Percentiles rank a stretch among this genome's conserved stretches.
Conservation (phyloP, 1,140 invertebrate genomes). For the Habropoda laboriosa region DNA sequence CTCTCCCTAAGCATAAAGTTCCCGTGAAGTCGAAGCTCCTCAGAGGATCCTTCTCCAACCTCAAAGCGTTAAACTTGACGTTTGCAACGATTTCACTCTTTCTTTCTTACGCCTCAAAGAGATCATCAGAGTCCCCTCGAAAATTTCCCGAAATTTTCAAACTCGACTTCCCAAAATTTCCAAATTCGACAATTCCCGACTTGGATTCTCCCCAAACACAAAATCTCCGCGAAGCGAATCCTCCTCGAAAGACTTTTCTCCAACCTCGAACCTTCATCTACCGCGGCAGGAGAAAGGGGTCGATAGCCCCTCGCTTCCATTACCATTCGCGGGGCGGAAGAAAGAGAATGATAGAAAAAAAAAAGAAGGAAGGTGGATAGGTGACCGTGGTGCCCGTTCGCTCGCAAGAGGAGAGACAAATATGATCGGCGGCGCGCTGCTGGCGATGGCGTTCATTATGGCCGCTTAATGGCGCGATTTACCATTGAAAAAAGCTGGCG, state of each 20-base stretch:
- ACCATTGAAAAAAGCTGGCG: conserved; percentile 74
- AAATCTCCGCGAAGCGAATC: not conserved
- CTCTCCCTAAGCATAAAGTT: too few relatives aligned
- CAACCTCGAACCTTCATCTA: not conserved
- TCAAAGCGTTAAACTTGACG: too few relatives aligned
- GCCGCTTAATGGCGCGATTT: conserved; percentile 78
- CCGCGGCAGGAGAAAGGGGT: not conserved
- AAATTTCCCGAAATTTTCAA: too few relatives aligned
- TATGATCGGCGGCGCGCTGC: conserved; percentile 51
- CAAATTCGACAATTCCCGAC: not conserved
- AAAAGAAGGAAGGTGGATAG: conserved; percentile 11
- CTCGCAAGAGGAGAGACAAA: conserved; percentile 39
- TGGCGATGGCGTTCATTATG: conserved; percentile 73
- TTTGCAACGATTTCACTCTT: too few relatives aligned
- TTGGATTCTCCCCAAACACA: not conserved
- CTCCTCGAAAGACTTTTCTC: too few relatives aligned
- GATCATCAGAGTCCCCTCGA: too few relatives aligned
- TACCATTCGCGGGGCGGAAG: not conserved
- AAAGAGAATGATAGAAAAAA: too few relatives aligned
- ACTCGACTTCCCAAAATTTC: too few relatives aligned
- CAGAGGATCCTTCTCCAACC: too few relatives aligned
- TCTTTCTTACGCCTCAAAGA: too few relatives aligned
- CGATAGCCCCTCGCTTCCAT: not conserved
- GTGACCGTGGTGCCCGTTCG: conserved; percentile 25
- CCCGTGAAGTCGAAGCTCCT: too few relatives aligned